phyloP scores from a whole-genome alignment of 2,888 invertebrate species.

The Zhengitettix transpicula region DNA sequence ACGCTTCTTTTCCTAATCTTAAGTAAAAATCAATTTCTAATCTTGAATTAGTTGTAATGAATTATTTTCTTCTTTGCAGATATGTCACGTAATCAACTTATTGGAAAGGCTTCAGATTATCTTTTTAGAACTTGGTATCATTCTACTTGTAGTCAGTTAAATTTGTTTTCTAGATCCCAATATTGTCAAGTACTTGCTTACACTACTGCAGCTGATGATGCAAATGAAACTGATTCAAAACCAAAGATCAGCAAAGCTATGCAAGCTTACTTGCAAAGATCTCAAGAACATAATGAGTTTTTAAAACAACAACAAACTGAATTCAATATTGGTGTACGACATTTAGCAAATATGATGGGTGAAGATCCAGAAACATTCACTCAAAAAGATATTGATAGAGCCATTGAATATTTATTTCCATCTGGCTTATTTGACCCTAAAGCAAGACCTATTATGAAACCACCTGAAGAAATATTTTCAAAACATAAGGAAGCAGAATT shows the following conservation, averaged over 20 bases:
- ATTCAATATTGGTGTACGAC: conserved; percentile 82
- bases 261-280: conserved; percentile 72
- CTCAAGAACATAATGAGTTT: conserved; percentile 64
- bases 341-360: conserved; percentile 98
- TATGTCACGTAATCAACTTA: no score
- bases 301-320: conserved; percentile 63
- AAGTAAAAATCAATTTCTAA: no score
- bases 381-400: conserved; percentile 69
- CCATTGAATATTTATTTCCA: conserved; percentile 89
- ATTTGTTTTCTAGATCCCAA: no score
- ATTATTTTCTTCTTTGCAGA: no score
- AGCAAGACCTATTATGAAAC: conserved; percentile 80
- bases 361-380: conserved; percentile 77
- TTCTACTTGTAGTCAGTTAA: no score
- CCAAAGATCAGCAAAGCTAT: conserved; percentile 67
- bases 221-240: background rate
- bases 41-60: no score
- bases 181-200: no score
- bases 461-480: conserved; percentile 76
- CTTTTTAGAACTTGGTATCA: no score
- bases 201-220: background rate
- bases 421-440: conserved; percentile 74
- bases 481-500: conserved; percentile 75
- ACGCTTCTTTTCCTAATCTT: no score
- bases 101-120: no score